A percentile compares a stretch with the other conserved stretches of the same genome.
Conservation (phyloP, 2,113 vertebrate genomes). For the Sakesphorus luctuosus region DNA sequence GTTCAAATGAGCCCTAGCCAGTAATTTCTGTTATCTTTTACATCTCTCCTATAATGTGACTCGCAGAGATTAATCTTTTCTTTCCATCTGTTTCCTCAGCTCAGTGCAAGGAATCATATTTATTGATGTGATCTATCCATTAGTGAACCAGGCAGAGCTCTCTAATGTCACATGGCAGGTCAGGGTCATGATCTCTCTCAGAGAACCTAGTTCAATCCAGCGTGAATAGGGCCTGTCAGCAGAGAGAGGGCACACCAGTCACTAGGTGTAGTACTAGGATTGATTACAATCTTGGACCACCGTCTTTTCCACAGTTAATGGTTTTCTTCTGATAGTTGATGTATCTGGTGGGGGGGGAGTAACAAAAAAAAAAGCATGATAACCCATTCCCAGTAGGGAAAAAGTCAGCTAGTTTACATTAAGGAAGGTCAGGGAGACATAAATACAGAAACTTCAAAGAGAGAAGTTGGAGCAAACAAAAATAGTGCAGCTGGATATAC, state of each 20-base stretch:
- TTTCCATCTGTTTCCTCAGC: constrained; percentile 44
- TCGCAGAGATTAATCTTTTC: constrained; percentile 41
- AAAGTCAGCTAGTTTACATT: not conserved
- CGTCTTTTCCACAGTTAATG: not conserved
- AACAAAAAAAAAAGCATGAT: not conserved
- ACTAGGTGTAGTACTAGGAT: not conserved
- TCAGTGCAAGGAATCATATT: constrained; percentile 15
- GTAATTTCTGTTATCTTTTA: constrained; percentile 68
- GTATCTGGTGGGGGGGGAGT: not conserved
- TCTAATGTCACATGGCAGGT: constrained; percentile 5
- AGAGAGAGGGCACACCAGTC: not conserved
- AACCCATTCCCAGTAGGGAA: not conserved
- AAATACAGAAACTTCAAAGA: not conserved
- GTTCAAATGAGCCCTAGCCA: constrained; percentile 35
- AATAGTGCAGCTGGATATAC: not conserved
- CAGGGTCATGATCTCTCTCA: constrained; percentile 8
- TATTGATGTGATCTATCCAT: constrained; percentile 55
- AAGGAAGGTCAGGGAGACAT: not conserved
- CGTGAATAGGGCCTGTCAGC: not conserved
- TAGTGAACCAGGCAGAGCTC: constrained; percentile 19
- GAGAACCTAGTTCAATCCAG: not conserved
- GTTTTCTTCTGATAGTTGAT: not conserved
- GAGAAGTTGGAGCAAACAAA: not conserved
- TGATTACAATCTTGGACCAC: accelerated
- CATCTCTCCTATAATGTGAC: constrained; percentile 25